phyloP scores from a whole-genome alignment of 2,797 vertebrate species.

The Lepilemur septentrionalis region DNA sequence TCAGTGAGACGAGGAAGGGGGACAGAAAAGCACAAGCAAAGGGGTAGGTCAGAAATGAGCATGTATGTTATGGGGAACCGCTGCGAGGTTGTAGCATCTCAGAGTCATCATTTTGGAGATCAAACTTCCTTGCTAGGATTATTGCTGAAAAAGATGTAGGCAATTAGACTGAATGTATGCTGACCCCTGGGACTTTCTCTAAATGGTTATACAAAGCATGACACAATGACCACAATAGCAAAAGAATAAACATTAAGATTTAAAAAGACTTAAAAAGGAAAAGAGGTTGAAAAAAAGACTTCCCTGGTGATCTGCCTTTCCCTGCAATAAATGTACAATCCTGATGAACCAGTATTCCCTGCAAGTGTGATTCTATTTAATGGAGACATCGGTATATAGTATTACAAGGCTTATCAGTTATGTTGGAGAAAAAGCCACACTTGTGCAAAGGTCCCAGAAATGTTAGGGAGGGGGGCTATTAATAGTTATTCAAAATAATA shows the following conservation, averaged over 20 bases:
- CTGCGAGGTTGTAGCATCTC: not conserved
- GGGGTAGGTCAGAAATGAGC: not conserved
- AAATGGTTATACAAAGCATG: not conserved
- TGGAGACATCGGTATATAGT: not conserved
- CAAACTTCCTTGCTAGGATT: not conserved
- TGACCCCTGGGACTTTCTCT: not conserved
- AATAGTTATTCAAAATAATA: conserved; percentile 16
- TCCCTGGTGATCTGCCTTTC: not conserved
- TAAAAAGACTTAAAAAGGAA: not conserved
- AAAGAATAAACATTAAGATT: not conserved
- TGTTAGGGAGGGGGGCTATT: not conserved
- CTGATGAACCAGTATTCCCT: not conserved
- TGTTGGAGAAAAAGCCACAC: not conserved
- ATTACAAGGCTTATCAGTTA: not conserved
- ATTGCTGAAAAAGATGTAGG: not conserved
- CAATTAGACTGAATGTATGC: not conserved
- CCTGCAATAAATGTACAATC: not conserved
- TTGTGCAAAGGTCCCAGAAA: not conserved
- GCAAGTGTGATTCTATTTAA: not conserved
- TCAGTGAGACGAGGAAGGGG: not conserved
- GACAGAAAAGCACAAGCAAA: not conserved
- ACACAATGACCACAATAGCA: not conserved
- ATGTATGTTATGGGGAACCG: not conserved
- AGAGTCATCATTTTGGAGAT: not conserved
- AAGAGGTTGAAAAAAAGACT: not conserved